Conservation (phyloP, 2,888 invertebrate species). For the Dione juno region DNA sequence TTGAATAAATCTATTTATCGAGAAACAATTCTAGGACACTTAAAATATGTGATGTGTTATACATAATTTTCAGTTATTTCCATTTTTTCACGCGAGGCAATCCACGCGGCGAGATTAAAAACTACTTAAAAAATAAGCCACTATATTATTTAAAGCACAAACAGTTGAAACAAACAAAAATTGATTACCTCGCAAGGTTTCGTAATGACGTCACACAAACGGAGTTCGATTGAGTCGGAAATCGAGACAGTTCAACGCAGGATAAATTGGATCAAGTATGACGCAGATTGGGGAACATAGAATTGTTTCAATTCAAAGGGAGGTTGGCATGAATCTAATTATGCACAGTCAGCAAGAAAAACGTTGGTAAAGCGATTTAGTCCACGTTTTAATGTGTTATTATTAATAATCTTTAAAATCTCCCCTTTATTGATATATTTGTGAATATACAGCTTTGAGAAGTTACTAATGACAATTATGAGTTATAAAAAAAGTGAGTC, state of each 20-base stretch:
- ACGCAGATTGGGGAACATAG: constrained; percentile 26
- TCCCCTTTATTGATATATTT: too few species aligned
- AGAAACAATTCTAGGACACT: too few species aligned
- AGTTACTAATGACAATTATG: too few species aligned
- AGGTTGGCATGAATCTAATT: constrained; percentile 30
- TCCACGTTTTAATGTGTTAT: not conserved
- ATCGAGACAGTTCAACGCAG: constrained; percentile 37
- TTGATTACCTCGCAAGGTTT: constrained; percentile 27
- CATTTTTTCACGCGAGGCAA: too few species aligned
- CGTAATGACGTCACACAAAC: constrained; percentile 31
- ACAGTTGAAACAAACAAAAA: constrained; percentile 5
- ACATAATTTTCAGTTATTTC: too few species aligned
- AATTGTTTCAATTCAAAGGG: constrained; percentile 37
- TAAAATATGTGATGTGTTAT: too few species aligned
- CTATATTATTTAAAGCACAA: too few species aligned
- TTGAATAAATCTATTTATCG: too few species aligned
- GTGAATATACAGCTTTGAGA: too few species aligned
- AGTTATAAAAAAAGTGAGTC: too few species aligned
- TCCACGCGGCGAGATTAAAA: too few species aligned
- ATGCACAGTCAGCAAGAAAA: constrained; percentile 19
- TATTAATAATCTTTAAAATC: not conserved
- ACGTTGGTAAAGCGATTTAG: not conserved
- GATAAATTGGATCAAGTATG: constrained; percentile 37
- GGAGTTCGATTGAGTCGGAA: constrained; percentile 37
- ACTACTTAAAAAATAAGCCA: too few species aligned